phyloP scores from a whole-genome alignment of 2,888 invertebrate species.

The Campoplex nolae region DNA sequence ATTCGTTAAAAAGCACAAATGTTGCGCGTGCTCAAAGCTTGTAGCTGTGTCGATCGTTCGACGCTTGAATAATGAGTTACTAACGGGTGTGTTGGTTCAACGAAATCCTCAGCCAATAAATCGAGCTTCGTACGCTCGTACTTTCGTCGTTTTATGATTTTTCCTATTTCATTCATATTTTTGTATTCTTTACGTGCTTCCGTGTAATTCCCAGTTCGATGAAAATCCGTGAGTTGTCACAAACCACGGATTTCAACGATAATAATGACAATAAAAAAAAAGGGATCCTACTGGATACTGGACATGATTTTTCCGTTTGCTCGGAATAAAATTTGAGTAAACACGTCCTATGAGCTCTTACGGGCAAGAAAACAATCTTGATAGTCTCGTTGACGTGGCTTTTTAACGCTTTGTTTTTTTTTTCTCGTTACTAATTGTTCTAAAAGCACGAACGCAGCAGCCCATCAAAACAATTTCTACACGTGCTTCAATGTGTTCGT shows the following conservation, averaged over 20 bases:
- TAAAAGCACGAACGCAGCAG: constrained; percentile 38
- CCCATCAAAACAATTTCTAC: constrained; percentile 15
- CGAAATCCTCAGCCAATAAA: constrained; percentile 60
- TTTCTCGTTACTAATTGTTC: constrained; percentile 10
- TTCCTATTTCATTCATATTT: not conserved
- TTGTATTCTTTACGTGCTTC: not conserved
- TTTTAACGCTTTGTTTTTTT: constrained; percentile 20
- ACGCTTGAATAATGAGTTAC: constrained; percentile 44
- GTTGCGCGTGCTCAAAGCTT: not conserved
- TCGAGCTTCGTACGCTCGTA: constrained; percentile 39
- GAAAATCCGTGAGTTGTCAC: constrained; percentile 14
- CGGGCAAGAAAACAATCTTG: constrained; percentile 62
- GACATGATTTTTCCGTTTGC: constrained; percentile 47
- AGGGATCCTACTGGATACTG: constrained; percentile 23
- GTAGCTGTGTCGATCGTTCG: constrained; percentile 38
- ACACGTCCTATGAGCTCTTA: constrained; percentile 61
- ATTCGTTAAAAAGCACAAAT: constrained; percentile 11
- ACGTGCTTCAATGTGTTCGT: constrained; percentile 41
- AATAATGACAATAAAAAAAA: not conserved
- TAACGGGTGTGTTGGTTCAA: constrained; percentile 53
- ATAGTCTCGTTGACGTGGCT: constrained; percentile 12
- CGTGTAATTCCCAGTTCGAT: constrained; percentile 10
- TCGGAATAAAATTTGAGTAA: constrained; percentile 52
- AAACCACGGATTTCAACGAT: constrained; percentile 47
- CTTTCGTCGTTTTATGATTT: constrained; percentile 43